Base-by-base conservation (phyloP, 2,113 vertebrate genomes). In the Anser brachyrhynchus region DNA sequence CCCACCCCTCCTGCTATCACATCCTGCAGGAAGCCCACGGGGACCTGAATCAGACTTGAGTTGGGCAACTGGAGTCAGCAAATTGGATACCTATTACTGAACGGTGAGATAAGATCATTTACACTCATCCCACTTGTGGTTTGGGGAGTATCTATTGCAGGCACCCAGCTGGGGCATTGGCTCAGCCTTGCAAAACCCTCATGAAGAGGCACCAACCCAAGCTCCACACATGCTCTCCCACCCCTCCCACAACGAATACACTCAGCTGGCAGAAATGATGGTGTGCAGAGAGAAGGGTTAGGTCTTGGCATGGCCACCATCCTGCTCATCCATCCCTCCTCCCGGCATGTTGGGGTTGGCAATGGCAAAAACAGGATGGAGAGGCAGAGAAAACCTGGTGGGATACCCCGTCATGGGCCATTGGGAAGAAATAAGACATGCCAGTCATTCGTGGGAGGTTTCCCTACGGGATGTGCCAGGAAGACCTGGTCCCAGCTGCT, bases 31-130 rank as follows among this genome's bases (percentile, higher is more conserved):
- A 95, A 93, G 73, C 61, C 83, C 73, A 82, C 6, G 0, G 57
- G 75, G 52, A 65, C 83, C 73, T 96, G 92, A 94, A 90, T 96
- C 93, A 96, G 93, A 87, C 43, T 15, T 84, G 88, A 90, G 80
- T 79, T 59, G 80, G 61, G 80, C 59, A 89, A 67, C 33, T 28
- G 44, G 49, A 92, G 83, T 96, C 85, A 94, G 80, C 90, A 94
- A 78, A 61, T 67, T 75, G 75, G 66, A 81, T 77, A 64, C 29
- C 28, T 88, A 2, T 87, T 92, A 84, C 88, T 84, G 44, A 94
- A 90, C 9, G 6, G 18, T 1, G 0, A 96, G 95, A 96, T 97
- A 96, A 97, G 49, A 96, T 97, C 95, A 75, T 28, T 92, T 61
- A 81, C 20, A 95, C 41, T 97, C 92, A 94, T 87, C 54, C 28